Conservation (phyloP, 2,888 invertebrate species). For the Eulithis testata region DNA sequence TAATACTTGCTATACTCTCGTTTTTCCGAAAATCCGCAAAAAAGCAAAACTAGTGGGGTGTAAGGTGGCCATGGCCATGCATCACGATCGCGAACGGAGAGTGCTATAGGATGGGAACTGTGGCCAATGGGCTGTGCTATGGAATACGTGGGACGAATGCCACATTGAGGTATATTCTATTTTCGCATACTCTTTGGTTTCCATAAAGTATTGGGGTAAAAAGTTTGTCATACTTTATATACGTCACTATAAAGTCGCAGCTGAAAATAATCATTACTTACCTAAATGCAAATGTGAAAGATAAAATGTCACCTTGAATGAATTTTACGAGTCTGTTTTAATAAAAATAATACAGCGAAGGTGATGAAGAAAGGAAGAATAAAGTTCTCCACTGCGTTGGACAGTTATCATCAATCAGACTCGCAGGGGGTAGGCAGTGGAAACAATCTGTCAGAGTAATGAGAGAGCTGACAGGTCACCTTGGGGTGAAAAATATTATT, state of each 20-base stretch:
- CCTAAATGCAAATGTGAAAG: too few relatives aligned
- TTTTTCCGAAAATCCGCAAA: neutral
- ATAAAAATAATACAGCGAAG: constrained; percentile 10
- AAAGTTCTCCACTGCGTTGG: constrained; percentile 6
- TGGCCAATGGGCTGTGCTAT: constrained; percentile 27
- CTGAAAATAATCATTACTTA: too few relatives aligned
- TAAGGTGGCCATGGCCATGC: neutral
- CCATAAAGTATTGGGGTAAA: too few relatives aligned
- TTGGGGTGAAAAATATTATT: constrained; percentile 42
- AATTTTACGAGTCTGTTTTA: neutral
- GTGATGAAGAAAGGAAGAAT: constrained; percentile 16
- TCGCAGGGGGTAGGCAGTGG: constrained; percentile 37
- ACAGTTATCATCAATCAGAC: constrained; percentile 56
- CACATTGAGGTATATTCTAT: too few relatives aligned
- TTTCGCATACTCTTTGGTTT: neutral
- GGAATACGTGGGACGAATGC: constrained; percentile 29
- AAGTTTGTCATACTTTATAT: too few relatives aligned
- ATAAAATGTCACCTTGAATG: too few relatives aligned
- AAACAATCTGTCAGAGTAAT: constrained; percentile 65
- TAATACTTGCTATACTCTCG: neutral
- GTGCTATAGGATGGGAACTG: neutral
- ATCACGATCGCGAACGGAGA: constrained; percentile 7
- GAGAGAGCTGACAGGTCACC: constrained; percentile 53
- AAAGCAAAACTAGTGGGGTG: too few relatives aligned
- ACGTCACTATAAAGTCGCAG: too few relatives aligned